These are phyloP conservation scores for Darevskia nairensis DNA, from an alignment of 2,797 vertebrate species.

Conservation along the genomic window DNA sequence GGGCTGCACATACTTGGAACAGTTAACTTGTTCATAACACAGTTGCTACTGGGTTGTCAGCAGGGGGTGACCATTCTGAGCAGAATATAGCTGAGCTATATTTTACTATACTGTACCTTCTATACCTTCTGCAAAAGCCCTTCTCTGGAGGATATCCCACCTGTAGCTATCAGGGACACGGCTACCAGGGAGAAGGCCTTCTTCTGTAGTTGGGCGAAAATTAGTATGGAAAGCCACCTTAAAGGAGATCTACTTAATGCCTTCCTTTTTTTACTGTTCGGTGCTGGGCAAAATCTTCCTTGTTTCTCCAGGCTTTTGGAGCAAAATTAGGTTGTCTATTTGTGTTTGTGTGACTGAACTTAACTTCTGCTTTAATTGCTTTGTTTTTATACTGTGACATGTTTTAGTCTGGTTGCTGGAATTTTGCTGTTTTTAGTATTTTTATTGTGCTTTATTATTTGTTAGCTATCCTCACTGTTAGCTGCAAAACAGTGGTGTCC, in stretches of 20 bases:
- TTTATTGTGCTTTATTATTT: background rate
- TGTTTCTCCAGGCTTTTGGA: background rate
- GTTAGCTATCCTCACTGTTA: background rate
- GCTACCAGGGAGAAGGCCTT: background rate
- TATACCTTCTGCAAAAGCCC: background rate
- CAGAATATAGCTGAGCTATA: too few relatives aligned
- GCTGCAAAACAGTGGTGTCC: background rate
- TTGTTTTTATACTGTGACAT: background rate
- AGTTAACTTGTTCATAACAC: too few relatives aligned
- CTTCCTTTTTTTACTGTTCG: too few relatives aligned
- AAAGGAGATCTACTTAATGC: too few relatives aligned
- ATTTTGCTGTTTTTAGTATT: background rate
- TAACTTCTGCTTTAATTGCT: background rate
- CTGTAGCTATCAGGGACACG: background rate
- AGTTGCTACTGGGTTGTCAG: too few relatives aligned
- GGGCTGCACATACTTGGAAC: too few relatives aligned
- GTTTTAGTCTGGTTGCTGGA: background rate
- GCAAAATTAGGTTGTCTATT: background rate
- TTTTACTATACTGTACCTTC: too few relatives aligned
- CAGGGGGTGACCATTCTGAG: too few relatives aligned
- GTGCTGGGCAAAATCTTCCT: background rate
- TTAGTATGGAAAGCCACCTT: too few relatives aligned
- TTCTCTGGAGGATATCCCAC: background rate
- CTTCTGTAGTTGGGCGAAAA: too few relatives aligned
- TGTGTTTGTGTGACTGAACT: background rate